phyloP scores from a whole-genome alignment of 2,888 invertebrate species.

The Ophion ellenae region DNA sequence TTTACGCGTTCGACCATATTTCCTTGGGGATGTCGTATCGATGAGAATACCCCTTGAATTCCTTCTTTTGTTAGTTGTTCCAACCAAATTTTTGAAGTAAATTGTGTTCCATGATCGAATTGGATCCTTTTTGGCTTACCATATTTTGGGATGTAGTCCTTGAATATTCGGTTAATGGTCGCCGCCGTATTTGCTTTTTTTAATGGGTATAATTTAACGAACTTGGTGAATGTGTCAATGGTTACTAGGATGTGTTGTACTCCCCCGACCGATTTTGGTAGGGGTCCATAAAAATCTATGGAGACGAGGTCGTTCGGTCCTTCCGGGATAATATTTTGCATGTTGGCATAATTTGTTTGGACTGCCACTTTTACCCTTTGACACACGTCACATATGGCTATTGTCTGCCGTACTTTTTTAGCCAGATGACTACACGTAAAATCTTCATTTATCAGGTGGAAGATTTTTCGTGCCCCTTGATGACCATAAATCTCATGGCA shows the following conservation, averaged over 20 bases:
- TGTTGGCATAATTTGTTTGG: background rate
- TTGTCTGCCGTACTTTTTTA: background rate
- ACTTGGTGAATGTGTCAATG: conserved; percentile 26
- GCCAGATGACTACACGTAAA: background rate
- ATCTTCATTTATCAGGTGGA: background rate
- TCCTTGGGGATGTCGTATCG: conserved; percentile 30
- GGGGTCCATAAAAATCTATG: conserved; percentile 14
- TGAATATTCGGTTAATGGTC: background rate
- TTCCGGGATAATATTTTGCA: background rate
- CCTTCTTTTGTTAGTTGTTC: background rate
- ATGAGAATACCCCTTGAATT: background rate
- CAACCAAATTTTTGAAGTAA: conserved; percentile 1
- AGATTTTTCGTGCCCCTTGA: background rate
- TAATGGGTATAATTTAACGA: background rate
- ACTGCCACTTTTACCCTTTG: background rate
- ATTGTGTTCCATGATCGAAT: conserved; percentile 18
- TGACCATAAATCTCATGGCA: background rate
- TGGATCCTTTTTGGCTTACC: too few species aligned
- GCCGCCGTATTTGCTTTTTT: background rate
- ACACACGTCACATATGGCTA: background rate
- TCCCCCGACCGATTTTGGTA: background rate
- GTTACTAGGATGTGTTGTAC: conserved; percentile 5
- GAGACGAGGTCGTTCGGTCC: conserved; percentile 4
- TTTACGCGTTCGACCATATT: conserved; percentile 9
- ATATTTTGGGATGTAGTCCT: too few species aligned